Base-by-base conservation (phyloP, 2,888 invertebrate genomes). In the Heliconius ethilla region DNA sequence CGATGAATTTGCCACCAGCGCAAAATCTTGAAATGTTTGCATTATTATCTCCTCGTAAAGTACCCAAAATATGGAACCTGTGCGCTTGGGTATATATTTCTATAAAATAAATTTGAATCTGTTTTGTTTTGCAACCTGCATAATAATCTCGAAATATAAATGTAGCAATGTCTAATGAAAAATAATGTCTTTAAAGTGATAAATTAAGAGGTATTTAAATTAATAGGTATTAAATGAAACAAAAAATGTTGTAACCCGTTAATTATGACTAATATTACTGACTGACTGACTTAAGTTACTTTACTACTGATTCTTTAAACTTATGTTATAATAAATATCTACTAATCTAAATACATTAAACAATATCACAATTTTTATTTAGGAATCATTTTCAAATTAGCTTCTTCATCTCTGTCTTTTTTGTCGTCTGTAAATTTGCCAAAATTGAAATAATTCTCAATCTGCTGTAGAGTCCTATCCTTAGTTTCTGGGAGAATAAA, bases 401-500 rank as follows among this genome's bases (percentile, higher is more conserved):
- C 87, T 73, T 87, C 85, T 5, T 87, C 88, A 62, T 83, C 76
- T 3, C 67, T 79, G 13, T 79, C 76, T n/a, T 77, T 78, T n/a
- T 79, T 76, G 10, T 83, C 77, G 33, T 85, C 81, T 15, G 40
- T 81, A 45, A 85, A 89, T 40, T 79, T 84, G 0, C 89, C 89
- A 72, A 85, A 82, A 25, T 86, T 86, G 59, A 87, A 87, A 77
- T 83, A 85, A 55, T 86, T 84, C 74, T 87, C 87, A 1, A 87
- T 87, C 77, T 87, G 85, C 40, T 87, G 87, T 73, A 87, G 79
- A 1, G 87, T 87, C 69, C 80, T 85, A 45, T 87, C 86, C 77
- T 87, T 87, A 18, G 87, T 87, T 79, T 87, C 87, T 2, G 87
- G 87, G 6, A 87, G 79, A 10, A 84, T 82, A 33, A 84, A 84